Evolutionary conservation across 2,113 vertebrate species (phyloP), one percentile per base, ranked within the genome.

Genomic region (Syrrhaptes paradoxus): DNA sequence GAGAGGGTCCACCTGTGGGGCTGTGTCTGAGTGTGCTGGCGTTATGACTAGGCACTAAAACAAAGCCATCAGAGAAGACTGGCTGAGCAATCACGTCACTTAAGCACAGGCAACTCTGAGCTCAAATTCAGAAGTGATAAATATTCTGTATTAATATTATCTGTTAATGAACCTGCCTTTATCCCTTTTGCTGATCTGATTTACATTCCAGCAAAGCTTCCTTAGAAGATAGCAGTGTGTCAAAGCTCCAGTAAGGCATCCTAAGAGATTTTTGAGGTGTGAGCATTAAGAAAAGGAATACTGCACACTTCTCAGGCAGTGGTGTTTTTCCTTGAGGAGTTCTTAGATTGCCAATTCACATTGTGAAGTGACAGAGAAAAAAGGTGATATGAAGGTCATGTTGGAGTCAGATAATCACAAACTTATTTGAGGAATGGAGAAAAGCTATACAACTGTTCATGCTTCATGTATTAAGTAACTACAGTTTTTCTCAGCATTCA

Each of bases 361-460:
- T 87, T 85, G 87, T 68, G 61, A 90, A 92, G 83, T 58, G 61
- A 32, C 83, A 85, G 77, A 82, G 77, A 80, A 59, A 63, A n/a
- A 68, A 85, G 70, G 87, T 81, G 84, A 63, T 92, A 7, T 5
- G 89, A 92, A 95, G 94, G 94, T 93, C 9, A 0, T 84, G 13
- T 4, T 84, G 79, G 58, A 94, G 90, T 83, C 85, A 70, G 82
- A 77, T 90, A 79, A 92, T 94, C 67, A 76, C 67, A 71, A 34
- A 63, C 75, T 62, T 90, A 77, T 26, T 94, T 4, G 22, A 65
- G 79, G 76, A 77, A 68, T 29, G 61, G 28, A 66, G 45, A 19
- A 67, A 61, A 92, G 88, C 92, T 41, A 7, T 90, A n/a, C 82
- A 90, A 63, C 72, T 93, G 73, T 73, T 94, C 85, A 22, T 81